Evolutionary conservation across 2,888 invertebrate genomes (phyloP), one percentile per base, ranked within the genome.

Genomic region (Tetranychus truncatus): DNA sequence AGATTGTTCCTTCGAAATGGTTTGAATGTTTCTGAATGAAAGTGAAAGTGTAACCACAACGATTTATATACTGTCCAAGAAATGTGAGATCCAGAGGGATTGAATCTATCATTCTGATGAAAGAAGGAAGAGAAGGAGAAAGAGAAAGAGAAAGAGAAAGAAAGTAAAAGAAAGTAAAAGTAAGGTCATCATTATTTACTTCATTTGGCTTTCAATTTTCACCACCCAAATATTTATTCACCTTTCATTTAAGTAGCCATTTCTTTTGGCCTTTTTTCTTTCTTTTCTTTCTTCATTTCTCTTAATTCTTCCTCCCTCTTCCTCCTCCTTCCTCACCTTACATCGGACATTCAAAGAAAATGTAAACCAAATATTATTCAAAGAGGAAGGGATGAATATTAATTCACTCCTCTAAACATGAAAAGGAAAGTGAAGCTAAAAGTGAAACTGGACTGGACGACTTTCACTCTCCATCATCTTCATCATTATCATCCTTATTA

Each of bases 41-140:
- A 55, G 55, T 55, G 55, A 55, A 55, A 55, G 55, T 55, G 11
- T 6, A 55, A 55, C 11, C 15, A 9, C 11, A 55, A 55, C 55
- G 9, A 15, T 55, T 55, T 55, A 55, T 55, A 55, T 55, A 55
- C 55, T 15, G 6, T 55, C 15, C 55, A 15, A 55, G 55, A 9
- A 55, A 55, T 55, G 11, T 55, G 15, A 24, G 24, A 55, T 55
- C 55, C 55, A 55, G 55, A 55, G 55, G 55, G 55, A 55, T 55
- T 15, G 15, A 15, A 34, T 34, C 34, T 55, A 55, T 55, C 55
- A 55, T 46, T 8, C 8, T 11, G 46, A 69, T 20, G 11, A 24
- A 69, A 21, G n/a, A 11, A 67, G 67, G n/a, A n/a, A 67, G 67
- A 67, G 67, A 67, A n/a, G n/a, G 67, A 67, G 67, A 67, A n/a